Evolutionary conservation across 2,113 vertebrate genomes (phyloP).

Genomic region (Pantherophis guttatus): DNA sequence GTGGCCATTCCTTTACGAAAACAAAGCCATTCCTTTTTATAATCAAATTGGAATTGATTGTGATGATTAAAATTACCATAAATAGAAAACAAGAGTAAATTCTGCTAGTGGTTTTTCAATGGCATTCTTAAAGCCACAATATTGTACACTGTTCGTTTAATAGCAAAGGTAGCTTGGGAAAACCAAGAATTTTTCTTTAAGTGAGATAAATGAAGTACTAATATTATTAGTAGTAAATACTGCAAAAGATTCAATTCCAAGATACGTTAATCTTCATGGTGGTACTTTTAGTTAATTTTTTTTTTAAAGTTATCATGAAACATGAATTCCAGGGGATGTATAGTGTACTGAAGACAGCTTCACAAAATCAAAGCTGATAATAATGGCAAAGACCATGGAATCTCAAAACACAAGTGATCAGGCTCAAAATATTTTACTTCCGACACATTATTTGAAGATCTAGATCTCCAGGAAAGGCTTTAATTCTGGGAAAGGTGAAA

Average conservation of each 20-base stretch:
- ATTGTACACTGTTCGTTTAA: neutral
- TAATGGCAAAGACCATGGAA: neutral
- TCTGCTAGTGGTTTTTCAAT: neutral
- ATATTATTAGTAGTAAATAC: neutral
- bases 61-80: neutral
- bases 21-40: neutral
- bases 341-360: neutral
- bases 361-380: too few species aligned
- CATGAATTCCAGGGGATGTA: neutral
- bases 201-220: neutral
- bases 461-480: neutral
- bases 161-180: neutral
- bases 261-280: neutral
- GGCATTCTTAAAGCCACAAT: neutral
- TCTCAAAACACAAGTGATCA: neutral
- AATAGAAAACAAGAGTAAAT: neutral
- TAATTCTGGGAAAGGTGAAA: neutral
- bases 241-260: neutral
- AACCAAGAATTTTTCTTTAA: neutral
- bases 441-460: neutral
- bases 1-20: neutral
- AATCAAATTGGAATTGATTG: neutral
- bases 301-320: neutral
- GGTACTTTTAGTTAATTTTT: neutral
- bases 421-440: neutral